Percentiles rank a stretch among this genome's conserved stretches.
These are phyloP conservation scores for Aplysina aerophoba DNA, from an alignment of 37 sponge, comb jelly and placozoan genomes.

Conservation along the genomic window DNA sequence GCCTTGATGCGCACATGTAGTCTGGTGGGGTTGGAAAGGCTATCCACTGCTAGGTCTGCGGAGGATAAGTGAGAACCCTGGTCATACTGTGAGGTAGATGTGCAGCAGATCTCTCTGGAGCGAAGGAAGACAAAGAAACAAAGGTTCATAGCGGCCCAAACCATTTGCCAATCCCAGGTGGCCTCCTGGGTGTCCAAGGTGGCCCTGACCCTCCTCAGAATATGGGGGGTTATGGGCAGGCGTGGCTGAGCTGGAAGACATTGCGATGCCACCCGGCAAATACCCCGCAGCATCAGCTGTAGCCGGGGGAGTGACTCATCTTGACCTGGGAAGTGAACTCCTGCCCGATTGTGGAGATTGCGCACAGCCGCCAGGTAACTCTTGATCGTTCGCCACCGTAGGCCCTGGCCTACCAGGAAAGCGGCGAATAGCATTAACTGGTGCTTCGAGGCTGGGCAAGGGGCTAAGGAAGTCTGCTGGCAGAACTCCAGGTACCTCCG, in stretches of 20 bases:
- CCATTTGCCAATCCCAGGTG: constrained; percentile 26
- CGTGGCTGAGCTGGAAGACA: neutral
- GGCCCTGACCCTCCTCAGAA: constrained; percentile 17
- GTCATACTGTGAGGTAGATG: constrained; percentile 24
- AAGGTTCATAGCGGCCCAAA: constrained; percentile 47
- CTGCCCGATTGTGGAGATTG: constrained; percentile 38
- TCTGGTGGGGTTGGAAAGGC: neutral
- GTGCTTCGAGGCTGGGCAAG: constrained; percentile 52
- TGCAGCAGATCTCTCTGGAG: constrained; percentile 37
- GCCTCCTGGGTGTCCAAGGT: neutral
- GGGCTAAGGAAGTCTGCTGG: constrained; percentile 35
- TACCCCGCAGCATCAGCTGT: constrained; percentile 42
- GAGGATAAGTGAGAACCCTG: neutral
- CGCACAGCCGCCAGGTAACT: constrained; percentile 60
- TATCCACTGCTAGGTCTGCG: constrained; percentile 33
- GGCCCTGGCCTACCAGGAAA: constrained; percentile 29
- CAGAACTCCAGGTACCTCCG: constrained; percentile 48
- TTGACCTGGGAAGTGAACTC: constrained; percentile 42
- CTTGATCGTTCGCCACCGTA: constrained; percentile 54
- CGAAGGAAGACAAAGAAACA: constrained; percentile 58
- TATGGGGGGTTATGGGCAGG: constrained; percentile 55
- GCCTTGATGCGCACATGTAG: constrained; percentile 21
- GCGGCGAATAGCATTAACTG: constrained; percentile 39
- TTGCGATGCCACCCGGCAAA: constrained; percentile 17
- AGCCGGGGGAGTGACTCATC: constrained; percentile 45